These are phyloP conservation scores for Muscina levida DNA, from an alignment of 2,888 invertebrate genomes.

Conservation along the genomic window DNA sequence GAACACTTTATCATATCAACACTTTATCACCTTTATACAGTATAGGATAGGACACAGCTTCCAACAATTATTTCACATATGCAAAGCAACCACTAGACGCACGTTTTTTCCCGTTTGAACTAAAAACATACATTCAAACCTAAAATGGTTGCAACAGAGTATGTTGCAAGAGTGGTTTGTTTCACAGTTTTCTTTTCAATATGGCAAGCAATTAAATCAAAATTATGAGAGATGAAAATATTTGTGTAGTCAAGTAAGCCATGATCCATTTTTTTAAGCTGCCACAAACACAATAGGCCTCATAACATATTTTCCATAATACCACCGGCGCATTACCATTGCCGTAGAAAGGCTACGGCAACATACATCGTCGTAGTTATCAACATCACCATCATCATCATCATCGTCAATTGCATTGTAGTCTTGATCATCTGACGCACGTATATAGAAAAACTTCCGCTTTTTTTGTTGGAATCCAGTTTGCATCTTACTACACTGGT, in stretches of 20 bases:
- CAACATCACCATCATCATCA: slow-evolving; percentile 1
- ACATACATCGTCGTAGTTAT: too few relatives aligned
- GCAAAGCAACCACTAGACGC: too few relatives aligned
- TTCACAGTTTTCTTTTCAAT: neutral
- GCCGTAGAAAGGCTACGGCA: too few relatives aligned
- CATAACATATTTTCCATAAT: slow-evolving; percentile 43
- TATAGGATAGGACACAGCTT: too few relatives aligned
- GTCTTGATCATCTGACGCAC: neutral
- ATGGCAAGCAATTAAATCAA: slow-evolving; percentile 49
- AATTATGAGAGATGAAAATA: slow-evolving; percentile 38
- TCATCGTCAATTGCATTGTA: neutral
- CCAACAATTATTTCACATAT: too few relatives aligned
- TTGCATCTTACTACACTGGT: slow-evolving; percentile 6
- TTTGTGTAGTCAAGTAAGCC: slow-evolving; percentile 55
- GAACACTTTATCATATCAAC: too few relatives aligned
- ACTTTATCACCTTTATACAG: too few relatives aligned
- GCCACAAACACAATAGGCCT: slow-evolving; percentile 35
- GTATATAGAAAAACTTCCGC: slow-evolving; percentile 50
- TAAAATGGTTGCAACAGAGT: neutral
- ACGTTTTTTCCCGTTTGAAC: too few relatives aligned
- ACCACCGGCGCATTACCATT: too few relatives aligned
- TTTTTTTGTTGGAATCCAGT: slow-evolving; percentile 38
- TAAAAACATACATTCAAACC: too few relatives aligned
- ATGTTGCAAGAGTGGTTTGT: neutral
- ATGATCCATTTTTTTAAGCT: slow-evolving; percentile 49